A percentile compares a stretch with the other conserved stretches of the same genome.
Evolutionary conservation across 2,113 vertebrate species (phyloP).

Genomic region (Dascyllus trimaculatus): DNA sequence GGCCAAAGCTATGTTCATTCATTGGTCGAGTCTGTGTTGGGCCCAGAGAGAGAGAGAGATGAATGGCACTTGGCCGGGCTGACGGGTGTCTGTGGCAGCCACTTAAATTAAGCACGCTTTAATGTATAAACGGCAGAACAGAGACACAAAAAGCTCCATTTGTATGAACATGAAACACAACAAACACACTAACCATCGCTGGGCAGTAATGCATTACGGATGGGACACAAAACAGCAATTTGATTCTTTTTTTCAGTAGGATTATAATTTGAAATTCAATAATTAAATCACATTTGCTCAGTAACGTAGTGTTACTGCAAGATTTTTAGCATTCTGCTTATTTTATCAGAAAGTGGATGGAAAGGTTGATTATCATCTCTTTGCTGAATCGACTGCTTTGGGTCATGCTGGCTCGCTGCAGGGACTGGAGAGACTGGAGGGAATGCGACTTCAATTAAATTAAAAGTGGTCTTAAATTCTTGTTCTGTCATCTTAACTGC

Average conservation of each 20-base stretch:
- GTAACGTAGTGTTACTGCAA: neutral
- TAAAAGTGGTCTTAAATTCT: neutral
- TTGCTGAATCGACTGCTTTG: neutral
- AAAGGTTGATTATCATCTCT: neutral
- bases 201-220: neutral
- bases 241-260: neutral
- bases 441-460: neutral
- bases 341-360: neutral
- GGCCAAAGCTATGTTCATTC: conserved; percentile 61
- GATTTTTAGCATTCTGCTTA: neutral
- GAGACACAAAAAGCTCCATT: conserved; percentile 17
- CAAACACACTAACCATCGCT: neutral
- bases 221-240: neutral
- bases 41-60: conserved; percentile 41
- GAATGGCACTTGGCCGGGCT: conserved; percentile 55
- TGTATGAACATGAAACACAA: conserved; percentile 21
- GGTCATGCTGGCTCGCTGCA: neutral
- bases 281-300: neutral
- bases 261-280: neutral
- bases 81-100: conserved; percentile 54
- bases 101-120: conserved; percentile 49
- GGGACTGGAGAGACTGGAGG: neutral
- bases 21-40: conserved; percentile 30
- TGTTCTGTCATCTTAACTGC: no score
- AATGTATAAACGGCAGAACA: conserved; percentile 43